Base-by-base conservation (phyloP, 2,113 vertebrate genomes). In the Grantiella picta region DNA sequence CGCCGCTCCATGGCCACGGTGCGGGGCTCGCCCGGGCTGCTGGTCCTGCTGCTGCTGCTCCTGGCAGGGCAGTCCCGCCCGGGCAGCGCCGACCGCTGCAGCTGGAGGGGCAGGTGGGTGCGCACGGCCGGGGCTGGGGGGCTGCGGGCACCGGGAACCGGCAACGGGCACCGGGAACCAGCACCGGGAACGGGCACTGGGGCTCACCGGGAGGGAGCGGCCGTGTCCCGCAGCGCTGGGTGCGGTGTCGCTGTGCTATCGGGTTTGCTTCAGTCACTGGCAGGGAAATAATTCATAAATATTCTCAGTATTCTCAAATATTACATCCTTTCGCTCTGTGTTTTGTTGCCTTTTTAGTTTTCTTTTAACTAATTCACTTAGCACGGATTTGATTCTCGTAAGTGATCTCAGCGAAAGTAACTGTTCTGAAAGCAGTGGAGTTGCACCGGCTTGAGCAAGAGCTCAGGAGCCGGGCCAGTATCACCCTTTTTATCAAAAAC, bases 41-140 rank as follows among this genome's bases (percentile, higher is more conserved):
- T 7, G 40, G 50, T 31, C 35, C 59, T 73, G 25, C 78, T 19
- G 15, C 56, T 66, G 35, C 25, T 86, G 61, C 66, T 52, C 66
- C 31, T 9, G 42, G 23, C 54, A 3, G 49, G 35, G 14, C 33
- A 20, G 19, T 12, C 54, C 14, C 36, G 66, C 2, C 70, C 52
- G n/a, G 90, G 95, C 57, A 81, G 90, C 4, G 95, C 97, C n/a
- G 98, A 98, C 60, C 59, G 92, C 70, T 98, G 98, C 97, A 98
- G 97, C 97, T 98, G 98, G 98, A 98, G 96, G 64, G 98, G 98
- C 83, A 98, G 98, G 98, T 98, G 93, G 94, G 75, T 45, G 36
- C 47, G 1, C 5, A 15, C 10, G 68, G 61, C 22, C 31, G 79
- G 79, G 40, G 33, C 35, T 18, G 52, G 5, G 17, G 44, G 64